Conservation (phyloP, 2,113 vertebrate genomes). For the Tringa solitaria region DNA sequence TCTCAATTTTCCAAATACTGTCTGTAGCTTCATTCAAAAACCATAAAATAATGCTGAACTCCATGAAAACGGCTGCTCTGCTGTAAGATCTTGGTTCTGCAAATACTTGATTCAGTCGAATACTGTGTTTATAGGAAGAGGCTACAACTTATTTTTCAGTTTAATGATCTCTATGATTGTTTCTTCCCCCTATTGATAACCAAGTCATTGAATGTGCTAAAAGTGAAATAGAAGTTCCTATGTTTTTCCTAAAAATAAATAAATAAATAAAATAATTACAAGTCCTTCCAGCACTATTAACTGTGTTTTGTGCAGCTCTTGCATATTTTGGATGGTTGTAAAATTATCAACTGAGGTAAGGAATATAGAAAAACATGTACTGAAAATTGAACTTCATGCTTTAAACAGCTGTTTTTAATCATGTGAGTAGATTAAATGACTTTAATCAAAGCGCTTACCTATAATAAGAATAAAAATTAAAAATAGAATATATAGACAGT, state of each 20-base stretch:
- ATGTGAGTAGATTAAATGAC: not conserved
- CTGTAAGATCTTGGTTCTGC: not conserved
- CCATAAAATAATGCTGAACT: not conserved
- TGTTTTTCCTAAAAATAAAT: not conserved
- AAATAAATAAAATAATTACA: not conserved
- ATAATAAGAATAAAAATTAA: not conserved
- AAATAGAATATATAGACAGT: not conserved
- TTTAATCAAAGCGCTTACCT: not conserved
- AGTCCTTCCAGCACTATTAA: not conserved
- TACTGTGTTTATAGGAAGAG: not conserved
- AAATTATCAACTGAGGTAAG: not conserved
- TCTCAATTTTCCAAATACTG: not conserved
- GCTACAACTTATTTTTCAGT: not conserved
- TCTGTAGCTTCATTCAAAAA: not conserved
- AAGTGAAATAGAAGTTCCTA: not conserved
- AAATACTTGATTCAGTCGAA: not conserved
- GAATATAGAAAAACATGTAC: not conserved
- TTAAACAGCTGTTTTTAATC: not conserved
- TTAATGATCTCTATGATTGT: not conserved
- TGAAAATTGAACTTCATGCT: not conserved
- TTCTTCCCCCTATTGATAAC: not conserved
- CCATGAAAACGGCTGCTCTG: not conserved
- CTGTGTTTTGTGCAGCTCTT: not conserved
- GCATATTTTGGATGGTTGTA: not conserved
- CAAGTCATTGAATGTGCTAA: not conserved